Conservation (phyloP, 2,113 vertebrate species). For the Trematomus loennbergii region DNA sequence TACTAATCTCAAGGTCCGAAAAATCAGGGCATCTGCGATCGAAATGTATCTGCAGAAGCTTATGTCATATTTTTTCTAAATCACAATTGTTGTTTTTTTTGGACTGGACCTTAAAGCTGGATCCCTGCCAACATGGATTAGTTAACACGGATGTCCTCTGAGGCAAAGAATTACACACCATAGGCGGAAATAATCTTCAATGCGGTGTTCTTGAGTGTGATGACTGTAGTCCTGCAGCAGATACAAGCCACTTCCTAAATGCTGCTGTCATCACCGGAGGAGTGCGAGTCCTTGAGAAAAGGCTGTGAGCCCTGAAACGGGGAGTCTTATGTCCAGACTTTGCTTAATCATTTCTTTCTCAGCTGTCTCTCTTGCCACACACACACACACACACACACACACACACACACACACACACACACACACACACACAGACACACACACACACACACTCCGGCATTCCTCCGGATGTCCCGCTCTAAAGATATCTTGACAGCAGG, state of each 20-base stretch:
- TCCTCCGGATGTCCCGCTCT: constrained; percentile 43
- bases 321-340: not conserved
- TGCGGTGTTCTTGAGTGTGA: not conserved
- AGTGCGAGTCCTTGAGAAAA: too few relatives aligned
- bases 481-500: constrained; percentile 32
- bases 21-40: not conserved
- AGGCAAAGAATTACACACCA: constrained; percentile 7
- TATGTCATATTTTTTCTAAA: not conserved
- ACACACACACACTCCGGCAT: too few relatives aligned
- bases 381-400: constrained; percentile 8
- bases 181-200: not conserved
- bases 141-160: constrained; percentile 32
- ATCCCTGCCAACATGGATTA: constrained; percentile 28
- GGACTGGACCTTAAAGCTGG: not conserved
- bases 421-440: not conserved
- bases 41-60: not conserved
- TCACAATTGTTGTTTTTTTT: not conserved
- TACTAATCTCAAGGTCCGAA: not conserved
- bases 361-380: not conserved
- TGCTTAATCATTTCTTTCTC: constrained; percentile 10
- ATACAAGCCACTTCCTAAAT: not conserved
- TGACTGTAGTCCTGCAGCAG: not conserved
- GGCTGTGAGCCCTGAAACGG: not conserved
- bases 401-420: constrained; percentile 4
- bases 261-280: not conserved